These are phyloP conservation scores for Drosophila robusta DNA, from an alignment of 2,888 invertebrate genomes.

Conservation along the genomic window DNA sequence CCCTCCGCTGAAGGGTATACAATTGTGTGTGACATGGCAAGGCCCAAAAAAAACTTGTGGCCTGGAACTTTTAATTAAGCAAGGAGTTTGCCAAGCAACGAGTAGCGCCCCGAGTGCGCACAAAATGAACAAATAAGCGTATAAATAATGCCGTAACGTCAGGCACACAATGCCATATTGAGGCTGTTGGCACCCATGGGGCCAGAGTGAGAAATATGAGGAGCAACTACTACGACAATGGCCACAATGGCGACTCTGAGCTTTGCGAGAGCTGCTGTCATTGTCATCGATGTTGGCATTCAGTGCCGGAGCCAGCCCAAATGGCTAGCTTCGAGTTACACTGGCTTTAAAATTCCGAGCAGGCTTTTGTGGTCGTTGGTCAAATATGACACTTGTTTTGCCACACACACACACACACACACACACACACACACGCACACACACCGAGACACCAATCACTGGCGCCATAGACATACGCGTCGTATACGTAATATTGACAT, in stretches of 20 bases:
- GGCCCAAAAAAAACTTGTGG: constrained; percentile 42
- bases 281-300: constrained; percentile 8
- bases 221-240: constrained; percentile 38
- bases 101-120: constrained; percentile 51
- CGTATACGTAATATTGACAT: constrained; percentile 53
- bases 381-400: constrained; percentile 63
- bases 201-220: constrained; percentile 64
- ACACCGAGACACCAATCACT: constrained; percentile 2
- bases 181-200: constrained; percentile 19
- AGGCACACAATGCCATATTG: constrained; percentile 45
- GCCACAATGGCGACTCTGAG: constrained; percentile 47
- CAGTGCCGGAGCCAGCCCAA: constrained; percentile 23
- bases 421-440: constrained; percentile 4
- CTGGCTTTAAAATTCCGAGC: constrained; percentile 64
- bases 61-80: constrained; percentile 71
- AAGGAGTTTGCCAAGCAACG: constrained; percentile 39
- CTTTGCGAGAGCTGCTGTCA: constrained; percentile 9
- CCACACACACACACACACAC: constrained; percentile 14
- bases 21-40: constrained; percentile 4
- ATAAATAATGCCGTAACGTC: constrained; percentile 71
- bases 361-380: constrained; percentile 41
- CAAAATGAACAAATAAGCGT: constrained; percentile 77
- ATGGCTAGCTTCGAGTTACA: constrained; percentile 67
- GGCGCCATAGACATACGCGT: constrained; percentile 16
- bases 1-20: constrained; percentile 29